A percentile compares a stretch with the other conserved stretches of the same genome.
phyloP scores from a whole-genome alignment of 2,888 invertebrate species.

The Priapulus caudatus region DNA sequence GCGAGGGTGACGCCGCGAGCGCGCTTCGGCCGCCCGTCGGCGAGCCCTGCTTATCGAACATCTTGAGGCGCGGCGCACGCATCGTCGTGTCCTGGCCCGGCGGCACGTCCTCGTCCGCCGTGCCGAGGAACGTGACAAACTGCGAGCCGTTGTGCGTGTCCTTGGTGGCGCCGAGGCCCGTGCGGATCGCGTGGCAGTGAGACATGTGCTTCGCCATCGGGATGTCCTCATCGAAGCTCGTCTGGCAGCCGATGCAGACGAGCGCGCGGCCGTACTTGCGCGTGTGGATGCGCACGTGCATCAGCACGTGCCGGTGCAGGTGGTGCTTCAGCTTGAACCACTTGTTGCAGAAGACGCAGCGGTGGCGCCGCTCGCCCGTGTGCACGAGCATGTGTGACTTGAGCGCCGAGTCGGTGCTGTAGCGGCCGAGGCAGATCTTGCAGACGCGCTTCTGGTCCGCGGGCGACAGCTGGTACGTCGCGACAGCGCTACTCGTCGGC shows the following conservation, averaged over 20 bases:
- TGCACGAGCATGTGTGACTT: neutral
- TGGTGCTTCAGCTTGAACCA: slow-evolving; percentile 3
- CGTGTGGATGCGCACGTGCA: neutral
- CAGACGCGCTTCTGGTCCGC: no score
- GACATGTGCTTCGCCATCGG: neutral
- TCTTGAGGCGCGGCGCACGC: neutral
- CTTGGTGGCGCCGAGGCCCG: neutral
- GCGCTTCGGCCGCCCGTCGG: no score
- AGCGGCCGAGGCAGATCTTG: neutral
- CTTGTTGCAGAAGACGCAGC: neutral
- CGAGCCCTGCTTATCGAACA: no score
- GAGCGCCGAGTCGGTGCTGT: neutral
- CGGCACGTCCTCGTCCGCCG: no score
- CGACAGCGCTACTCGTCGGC: no score
- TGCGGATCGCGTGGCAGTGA: neutral
- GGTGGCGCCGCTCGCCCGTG: neutral
- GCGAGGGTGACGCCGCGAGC: no score
- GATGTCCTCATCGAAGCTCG: neutral
- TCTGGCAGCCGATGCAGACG: neutral
- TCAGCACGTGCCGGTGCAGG: neutral
- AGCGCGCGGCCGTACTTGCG: neutral
- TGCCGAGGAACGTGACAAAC: neutral
- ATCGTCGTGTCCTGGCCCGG: no score
- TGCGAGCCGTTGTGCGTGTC: neutral
- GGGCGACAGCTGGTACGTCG: no score